Conservation (phyloP, 1,140 invertebrate species). For the Portunus trituberculatus region DNA sequence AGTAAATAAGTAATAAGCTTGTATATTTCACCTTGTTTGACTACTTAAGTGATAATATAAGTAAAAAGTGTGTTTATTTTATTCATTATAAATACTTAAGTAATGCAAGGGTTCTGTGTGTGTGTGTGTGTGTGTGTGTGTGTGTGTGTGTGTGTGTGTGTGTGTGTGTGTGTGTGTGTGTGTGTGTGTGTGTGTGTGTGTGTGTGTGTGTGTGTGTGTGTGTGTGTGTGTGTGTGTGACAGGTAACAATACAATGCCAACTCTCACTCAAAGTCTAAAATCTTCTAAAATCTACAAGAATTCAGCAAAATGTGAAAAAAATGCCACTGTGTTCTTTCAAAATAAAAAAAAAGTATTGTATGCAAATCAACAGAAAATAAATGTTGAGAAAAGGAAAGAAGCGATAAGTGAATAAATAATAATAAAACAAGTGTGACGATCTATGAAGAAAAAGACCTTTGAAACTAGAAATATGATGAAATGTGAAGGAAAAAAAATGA, state of each 20-base stretch:
- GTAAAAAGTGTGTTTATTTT: no score
- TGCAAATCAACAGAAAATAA: not conserved
- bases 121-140: conserved; percentile 20
- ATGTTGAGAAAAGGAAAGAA: no score
- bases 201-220: conserved; percentile 20
- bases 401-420: not conserved
- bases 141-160: conserved; percentile 20
- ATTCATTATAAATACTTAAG: no score
- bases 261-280: not conserved
- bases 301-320: not conserved
- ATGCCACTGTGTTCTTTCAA: not conserved
- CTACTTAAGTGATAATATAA: no score
- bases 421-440: no score
- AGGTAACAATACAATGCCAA: not conserved
- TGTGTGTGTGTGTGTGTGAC: not conserved
- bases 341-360: not conserved
- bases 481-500: no score
- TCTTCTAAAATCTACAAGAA: not conserved
- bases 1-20: no score
- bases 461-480: no score
- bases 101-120: conserved; percentile 80
- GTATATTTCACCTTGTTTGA: no score
- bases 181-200: conserved; percentile 1
- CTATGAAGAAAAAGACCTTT: no score
- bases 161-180: conserved; percentile 20